Percentiles rank a stretch among this genome's conserved stretches.
Conservation (phyloP, 2,113 vertebrate genomes). For the Blennius ocellaris region DNA sequence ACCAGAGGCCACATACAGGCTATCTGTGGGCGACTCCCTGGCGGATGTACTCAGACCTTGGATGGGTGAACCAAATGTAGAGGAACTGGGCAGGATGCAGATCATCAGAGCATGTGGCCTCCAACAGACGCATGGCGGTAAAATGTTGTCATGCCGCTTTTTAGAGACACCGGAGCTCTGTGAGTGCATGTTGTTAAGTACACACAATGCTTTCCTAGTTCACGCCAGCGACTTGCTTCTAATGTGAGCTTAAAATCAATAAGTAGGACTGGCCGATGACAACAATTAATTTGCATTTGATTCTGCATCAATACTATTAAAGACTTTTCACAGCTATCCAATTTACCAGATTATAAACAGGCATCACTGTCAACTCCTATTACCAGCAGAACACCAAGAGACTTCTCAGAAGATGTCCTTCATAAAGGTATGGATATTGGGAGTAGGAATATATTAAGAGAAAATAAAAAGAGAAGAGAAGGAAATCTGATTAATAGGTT, state of each 20-base stretch:
- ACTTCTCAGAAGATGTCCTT: too few relatives aligned
- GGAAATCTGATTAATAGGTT: too few relatives aligned
- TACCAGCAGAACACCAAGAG: too few relatives aligned
- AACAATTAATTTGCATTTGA: not conserved
- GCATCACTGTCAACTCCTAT: not conserved
- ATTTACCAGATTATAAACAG: not conserved
- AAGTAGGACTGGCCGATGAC: not conserved
- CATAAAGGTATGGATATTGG: too few relatives aligned
- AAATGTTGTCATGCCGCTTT: conserved; percentile 10
- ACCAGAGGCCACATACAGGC: conserved; percentile 27
- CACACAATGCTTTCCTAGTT: not conserved
- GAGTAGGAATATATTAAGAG: too few relatives aligned
- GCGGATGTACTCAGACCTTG: conserved; percentile 29
- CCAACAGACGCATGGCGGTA: not conserved
- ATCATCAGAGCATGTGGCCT: conserved; percentile 23
- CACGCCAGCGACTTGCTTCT: not conserved
- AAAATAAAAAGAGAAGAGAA: too few relatives aligned
- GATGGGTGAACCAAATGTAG: conserved; percentile 15
- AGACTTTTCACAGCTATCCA: not conserved
- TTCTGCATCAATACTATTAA: not conserved
- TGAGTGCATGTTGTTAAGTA: conserved; percentile 14
- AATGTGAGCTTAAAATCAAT: not conserved
- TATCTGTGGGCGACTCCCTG: conserved; percentile 33
- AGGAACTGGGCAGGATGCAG: conserved; percentile 2
- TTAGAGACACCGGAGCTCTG: conserved; percentile 1